A percentile compares a stretch with the other conserved stretches of the same genome.
phyloP scores from a whole-genome alignment of 2,888 invertebrate species.

The Morinoia aosen region DNA sequence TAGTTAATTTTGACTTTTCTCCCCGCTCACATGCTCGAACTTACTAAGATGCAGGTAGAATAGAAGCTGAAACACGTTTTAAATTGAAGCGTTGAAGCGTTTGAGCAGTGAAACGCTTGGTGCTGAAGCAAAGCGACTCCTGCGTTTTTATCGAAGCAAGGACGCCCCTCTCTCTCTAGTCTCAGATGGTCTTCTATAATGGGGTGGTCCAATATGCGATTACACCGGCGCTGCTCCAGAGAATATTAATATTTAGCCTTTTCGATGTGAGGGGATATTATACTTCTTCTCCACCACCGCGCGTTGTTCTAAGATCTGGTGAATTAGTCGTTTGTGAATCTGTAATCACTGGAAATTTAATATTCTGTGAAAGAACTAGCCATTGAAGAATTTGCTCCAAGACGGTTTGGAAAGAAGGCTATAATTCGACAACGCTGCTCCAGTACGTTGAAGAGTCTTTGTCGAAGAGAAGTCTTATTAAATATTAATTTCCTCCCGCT shows the following conservation, averaged over 20 bases:
- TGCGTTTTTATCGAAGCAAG: neutral
- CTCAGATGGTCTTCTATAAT: slow-evolving; percentile 23
- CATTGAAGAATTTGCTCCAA: neutral
- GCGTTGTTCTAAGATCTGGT: neutral
- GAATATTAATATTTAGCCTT: slow-evolving; percentile 33
- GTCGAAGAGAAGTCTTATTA: neutral
- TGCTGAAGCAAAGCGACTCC: neutral
- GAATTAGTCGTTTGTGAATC: neutral
- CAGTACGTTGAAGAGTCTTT: neutral
- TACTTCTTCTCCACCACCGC: neutral
- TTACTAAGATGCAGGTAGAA: neutral
- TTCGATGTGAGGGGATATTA: neutral
- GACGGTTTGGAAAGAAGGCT: neutral
- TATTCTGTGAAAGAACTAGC: neutral
- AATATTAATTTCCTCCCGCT: neutral
- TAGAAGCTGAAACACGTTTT: slow-evolving; percentile 22
- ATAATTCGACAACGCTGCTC: neutral
- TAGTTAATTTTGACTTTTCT: slow-evolving; percentile 11
- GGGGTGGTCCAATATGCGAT: slow-evolving; percentile 32
- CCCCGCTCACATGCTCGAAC: neutral
- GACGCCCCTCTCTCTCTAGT: slow-evolving; percentile 1
- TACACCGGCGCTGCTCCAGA: neutral
- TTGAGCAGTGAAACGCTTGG: neutral
- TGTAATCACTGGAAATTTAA: neutral
- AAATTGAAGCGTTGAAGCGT: neutral